phyloP scores from a whole-genome alignment of 1,140 invertebrate genomes.

The Epicauta chinensis region DNA sequence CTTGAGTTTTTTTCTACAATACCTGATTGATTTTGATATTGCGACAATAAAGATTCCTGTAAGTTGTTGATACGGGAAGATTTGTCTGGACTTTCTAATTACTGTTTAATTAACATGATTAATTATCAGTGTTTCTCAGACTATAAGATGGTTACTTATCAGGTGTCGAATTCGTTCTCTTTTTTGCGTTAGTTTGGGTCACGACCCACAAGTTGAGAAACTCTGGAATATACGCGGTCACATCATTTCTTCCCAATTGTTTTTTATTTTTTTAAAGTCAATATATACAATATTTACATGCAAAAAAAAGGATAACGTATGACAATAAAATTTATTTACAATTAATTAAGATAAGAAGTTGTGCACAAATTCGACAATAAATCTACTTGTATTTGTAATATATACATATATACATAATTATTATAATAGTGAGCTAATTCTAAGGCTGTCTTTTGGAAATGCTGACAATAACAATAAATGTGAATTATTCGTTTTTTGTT shows the following conservation, averaged over 20 bases:
- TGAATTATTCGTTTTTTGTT: constrained; percentile 10
- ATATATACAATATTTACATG: too few relatives aligned
- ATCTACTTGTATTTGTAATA: constrained; percentile 9
- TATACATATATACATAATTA: too few relatives aligned
- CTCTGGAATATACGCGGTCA: too few relatives aligned
- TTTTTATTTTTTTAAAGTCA: too few relatives aligned
- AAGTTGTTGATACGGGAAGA: neutral
- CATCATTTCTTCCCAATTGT: too few relatives aligned
- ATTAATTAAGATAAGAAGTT: constrained; percentile 4
- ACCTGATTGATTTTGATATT: neutral
- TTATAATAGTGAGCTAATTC: constrained; percentile 17
- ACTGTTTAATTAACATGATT: too few relatives aligned
- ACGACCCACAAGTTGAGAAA: too few relatives aligned
- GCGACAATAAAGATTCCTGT: neutral
- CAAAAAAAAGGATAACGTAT: neutral
- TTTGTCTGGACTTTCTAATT: too few relatives aligned
- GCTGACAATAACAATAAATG: constrained; percentile 13
- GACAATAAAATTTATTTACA: constrained; percentile 10
- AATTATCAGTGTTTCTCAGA: too few relatives aligned
- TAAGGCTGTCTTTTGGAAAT: constrained; percentile 9
- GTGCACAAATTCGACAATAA: constrained; percentile 14
- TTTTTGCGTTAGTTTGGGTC: too few relatives aligned
- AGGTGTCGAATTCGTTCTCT: too few relatives aligned
- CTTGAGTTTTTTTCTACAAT: neutral
- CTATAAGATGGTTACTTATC: too few relatives aligned